Percentiles rank a stretch among this genome's conserved stretches.
These are phyloP conservation scores for Empidonax alnorum DNA, from an alignment of 2,113 vertebrate genomes.

Conservation along the genomic window DNA sequence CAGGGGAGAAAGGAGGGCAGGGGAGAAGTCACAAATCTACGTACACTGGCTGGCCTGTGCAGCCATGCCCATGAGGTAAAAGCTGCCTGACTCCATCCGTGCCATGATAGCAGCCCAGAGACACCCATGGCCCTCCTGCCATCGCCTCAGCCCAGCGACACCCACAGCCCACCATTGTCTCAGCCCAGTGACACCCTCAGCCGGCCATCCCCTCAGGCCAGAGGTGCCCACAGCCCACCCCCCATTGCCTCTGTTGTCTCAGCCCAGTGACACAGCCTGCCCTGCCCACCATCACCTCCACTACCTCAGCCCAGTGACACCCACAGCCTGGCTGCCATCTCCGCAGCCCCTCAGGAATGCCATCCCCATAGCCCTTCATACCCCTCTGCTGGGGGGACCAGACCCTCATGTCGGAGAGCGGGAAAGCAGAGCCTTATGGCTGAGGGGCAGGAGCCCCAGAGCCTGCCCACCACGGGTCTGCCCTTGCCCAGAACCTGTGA, in stretches of 20 bases:
- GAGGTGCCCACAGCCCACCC: no score
- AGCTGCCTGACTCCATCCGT: fast-evolving
- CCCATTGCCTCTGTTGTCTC: no score
- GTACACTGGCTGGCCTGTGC: fast-evolving
- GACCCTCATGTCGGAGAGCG: fast-evolving
- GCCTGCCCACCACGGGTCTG: neutral
- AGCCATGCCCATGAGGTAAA: neutral
- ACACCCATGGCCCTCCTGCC: fast-evolving
- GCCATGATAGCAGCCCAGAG: fast-evolving
- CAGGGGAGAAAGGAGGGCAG: neutral
- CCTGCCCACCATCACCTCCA: no score
- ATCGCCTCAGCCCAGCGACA: fast-evolving
- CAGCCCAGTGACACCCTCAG: neutral
- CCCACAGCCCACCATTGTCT: fast-evolving
- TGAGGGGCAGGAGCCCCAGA: neutral
- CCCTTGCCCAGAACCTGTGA: fast-evolving
- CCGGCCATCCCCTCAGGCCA: no score
- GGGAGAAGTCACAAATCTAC: neutral
- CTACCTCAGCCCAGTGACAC: neutral
- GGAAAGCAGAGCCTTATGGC: neutral
- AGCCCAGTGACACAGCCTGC: neutral
- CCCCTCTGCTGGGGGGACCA: neutral
- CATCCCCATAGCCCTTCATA: neutral
- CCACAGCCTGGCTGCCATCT: neutral
- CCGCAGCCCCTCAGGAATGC: neutral